Percentiles rank a stretch among this genome's conserved stretches.
Conservation (phyloP, 2,113 vertebrate genomes). For the Zosterops japonicus region DNA sequence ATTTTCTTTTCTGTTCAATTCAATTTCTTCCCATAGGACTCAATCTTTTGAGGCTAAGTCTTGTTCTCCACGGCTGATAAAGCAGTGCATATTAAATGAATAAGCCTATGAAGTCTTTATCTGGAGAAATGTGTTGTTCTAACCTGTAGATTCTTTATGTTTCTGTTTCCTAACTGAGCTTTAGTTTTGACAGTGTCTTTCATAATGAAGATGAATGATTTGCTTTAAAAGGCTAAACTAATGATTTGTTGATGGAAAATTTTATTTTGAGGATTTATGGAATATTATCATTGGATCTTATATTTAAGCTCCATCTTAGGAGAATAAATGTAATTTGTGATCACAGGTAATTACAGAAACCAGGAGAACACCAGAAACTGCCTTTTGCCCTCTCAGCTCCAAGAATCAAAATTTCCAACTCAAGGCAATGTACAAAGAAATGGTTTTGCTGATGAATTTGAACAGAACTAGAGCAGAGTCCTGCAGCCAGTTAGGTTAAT, state of each 20-base stretch:
- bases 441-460: conserved; percentile 59
- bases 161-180: background rate
- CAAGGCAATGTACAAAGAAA: conserved; percentile 41
- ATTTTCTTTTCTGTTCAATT: background rate
- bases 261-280: conserved; percentile 20
- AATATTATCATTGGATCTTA: conserved; percentile 22
- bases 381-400: conserved; percentile 29
- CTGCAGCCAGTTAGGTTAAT: conserved; percentile 66
- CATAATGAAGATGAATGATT: background rate
- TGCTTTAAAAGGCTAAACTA: background rate
- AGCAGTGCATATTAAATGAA: background rate
- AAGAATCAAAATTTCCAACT: conserved; percentile 45
- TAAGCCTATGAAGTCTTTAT: background rate
- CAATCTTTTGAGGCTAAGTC: background rate
- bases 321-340: conserved; percentile 29
- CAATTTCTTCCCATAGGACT: background rate
- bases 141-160: background rate
- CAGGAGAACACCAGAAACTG: conserved; percentile 23
- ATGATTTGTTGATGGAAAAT: background rate
- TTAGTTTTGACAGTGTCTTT: background rate
- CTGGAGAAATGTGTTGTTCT: background rate
- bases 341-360: conserved; percentile 52
- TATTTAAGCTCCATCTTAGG: background rate
- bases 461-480: conserved; percentile 48
- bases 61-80: background rate